A percentile compares a stretch with the other conserved stretches of the same genome.
These are phyloP conservation scores for Vanacampus margaritifer DNA, from an alignment of 2,113 vertebrate genomes.

Conservation along the genomic window DNA sequence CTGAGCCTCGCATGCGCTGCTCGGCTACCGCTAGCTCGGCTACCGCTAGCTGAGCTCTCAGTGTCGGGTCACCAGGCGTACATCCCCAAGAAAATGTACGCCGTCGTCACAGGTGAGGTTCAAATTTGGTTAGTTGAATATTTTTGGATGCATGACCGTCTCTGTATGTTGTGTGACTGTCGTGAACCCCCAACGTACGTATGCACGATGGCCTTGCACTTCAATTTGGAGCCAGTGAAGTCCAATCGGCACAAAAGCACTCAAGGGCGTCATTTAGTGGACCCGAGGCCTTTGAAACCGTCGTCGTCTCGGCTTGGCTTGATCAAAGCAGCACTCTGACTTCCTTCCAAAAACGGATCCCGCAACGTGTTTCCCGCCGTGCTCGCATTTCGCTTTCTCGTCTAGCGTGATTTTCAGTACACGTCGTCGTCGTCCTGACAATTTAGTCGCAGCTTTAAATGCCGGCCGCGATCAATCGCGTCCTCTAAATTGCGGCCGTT, in stretches of 20 bases:
- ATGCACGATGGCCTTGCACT: too few species aligned
- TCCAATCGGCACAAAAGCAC: too few species aligned
- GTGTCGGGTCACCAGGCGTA: not conserved
- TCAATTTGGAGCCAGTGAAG: too few species aligned
- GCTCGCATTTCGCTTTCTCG: not conserved
- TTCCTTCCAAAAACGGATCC: not conserved
- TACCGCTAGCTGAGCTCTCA: not conserved
- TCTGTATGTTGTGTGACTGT: too few species aligned
- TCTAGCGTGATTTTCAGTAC: constrained; percentile 7
- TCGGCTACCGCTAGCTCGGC: not conserved
- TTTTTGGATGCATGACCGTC: too few species aligned
- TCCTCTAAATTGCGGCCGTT: constrained; percentile 6
- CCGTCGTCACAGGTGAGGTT: too few species aligned
- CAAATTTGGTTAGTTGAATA: too few species aligned
- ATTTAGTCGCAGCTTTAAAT: constrained; percentile 10
- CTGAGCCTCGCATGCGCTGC: constrained; percentile 7
- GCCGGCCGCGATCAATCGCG: constrained; percentile 8
- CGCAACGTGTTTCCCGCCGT: not conserved
- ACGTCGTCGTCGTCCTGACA: too few species aligned
- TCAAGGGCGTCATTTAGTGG: too few species aligned
- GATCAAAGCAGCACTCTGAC: not conserved
- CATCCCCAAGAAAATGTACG: too few species aligned
- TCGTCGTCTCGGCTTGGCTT: not conserved
- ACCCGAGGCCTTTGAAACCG: not conserved
- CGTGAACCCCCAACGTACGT: too few species aligned